Evolutionary conservation across 1,140 invertebrate species (phyloP), one percentile per base, ranked within the genome.

Genomic region (Eciton burchellii): DNA sequence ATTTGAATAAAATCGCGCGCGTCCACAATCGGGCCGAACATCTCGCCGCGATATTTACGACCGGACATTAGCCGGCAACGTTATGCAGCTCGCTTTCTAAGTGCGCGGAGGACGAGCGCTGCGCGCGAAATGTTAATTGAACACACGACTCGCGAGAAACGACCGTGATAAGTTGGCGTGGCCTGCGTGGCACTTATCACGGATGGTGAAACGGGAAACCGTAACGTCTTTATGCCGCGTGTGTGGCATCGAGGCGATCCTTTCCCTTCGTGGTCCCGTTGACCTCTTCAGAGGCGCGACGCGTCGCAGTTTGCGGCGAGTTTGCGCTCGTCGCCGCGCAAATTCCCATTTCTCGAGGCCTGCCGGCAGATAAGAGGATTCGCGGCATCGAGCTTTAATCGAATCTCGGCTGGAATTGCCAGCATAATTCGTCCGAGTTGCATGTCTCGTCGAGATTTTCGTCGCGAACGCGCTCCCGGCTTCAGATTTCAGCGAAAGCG

Each of bases 1-100:
- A 82, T 86, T 82, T 82, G 84, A 86, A 86, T 86, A 85, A 86
- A 72, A 66, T 56, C 29, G 45, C 59, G 21, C 52, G 66, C 77
- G 63, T 85, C 83, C 74, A 85, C 70, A 85, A 35, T 41, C 29
- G 54, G n/a, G 8, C 63, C 81, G 45, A 77, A 79, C 76, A 77
- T 77, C 35, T 35, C 63, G 47, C 47, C 21, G 62, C 54, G 63
- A 77, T 77, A 77, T 68, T 77, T 77, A 77, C 66, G 49, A 56
- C 66, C 35, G 35, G 6, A 35, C 35, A 35, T 77, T 77, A 77
- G 29, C 54, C 54, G 0, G 74, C 43, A 49, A 76, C 49, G 47
- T 77, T 54, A 77, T 47, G 62, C 49, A 19, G 66, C 43, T 77
- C 62, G 54, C 62, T 68, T 77, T 77, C 74, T 45, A 66, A 56